These are phyloP conservation scores for Patagioenas fasciata DNA, from an alignment of 2,113 vertebrate genomes.

Conservation along the genomic window DNA sequence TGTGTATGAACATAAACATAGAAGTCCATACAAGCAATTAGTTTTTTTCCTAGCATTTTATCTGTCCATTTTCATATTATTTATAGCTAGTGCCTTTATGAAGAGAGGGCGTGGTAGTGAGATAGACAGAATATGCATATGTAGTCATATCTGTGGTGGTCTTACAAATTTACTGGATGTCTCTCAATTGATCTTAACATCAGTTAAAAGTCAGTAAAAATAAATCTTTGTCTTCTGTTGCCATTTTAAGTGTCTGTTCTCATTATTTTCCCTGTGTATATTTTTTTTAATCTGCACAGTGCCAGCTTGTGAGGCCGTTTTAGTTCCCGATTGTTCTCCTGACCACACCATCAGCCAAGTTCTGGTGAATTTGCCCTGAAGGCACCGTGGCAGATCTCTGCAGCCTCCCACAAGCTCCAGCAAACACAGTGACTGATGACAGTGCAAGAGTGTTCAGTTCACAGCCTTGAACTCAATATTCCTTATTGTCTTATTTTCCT, in stretches of 20 bases:
- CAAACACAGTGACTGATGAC: background rate
- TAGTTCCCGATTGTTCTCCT: rapidly evolving
- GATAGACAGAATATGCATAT: constrained; percentile 56
- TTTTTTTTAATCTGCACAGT: background rate
- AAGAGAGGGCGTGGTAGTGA: constrained; percentile 52
- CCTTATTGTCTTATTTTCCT: background rate
- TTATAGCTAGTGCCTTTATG: constrained; percentile 73
- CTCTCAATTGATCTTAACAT: constrained; percentile 25
- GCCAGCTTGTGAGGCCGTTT: background rate
- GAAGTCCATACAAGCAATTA: background rate
- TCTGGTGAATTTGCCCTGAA: background rate
- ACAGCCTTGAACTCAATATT: background rate
- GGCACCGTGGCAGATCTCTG: background rate
- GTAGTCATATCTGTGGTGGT: constrained; percentile 58
- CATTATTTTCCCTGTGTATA: constrained; percentile 15
- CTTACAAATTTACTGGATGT: constrained; percentile 52
- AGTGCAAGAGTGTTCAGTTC: background rate
- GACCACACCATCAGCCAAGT: rapidly evolving
- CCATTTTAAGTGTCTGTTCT: constrained; percentile 33
- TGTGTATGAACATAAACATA: constrained; percentile 40
- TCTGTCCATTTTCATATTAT: constrained; percentile 13
- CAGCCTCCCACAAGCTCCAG: background rate
- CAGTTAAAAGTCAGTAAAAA: constrained; percentile 54
- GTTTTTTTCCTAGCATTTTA: background rate
- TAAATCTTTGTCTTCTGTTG: constrained; percentile 61